These are phyloP conservation scores for Spodoptera picta DNA, from an alignment of 2,888 invertebrate genomes.

Conservation along the genomic window DNA sequence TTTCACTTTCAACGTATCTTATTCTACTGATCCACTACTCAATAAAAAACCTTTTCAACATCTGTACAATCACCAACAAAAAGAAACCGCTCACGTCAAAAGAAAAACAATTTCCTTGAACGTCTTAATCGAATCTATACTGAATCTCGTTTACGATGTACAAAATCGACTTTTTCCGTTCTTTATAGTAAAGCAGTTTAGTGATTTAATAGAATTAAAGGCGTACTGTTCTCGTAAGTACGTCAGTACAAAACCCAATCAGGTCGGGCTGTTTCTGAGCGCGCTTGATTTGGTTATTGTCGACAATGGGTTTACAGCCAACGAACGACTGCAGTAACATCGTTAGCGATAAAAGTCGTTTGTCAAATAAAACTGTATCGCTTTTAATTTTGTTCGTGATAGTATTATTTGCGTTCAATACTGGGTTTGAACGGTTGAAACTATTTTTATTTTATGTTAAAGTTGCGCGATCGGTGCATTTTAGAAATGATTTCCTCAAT, in stretches of 20 bases:
- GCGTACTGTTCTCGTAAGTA: constrained; percentile 53
- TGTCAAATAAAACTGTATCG: constrained; percentile 68
- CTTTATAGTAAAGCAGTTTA: constrained; percentile 52
- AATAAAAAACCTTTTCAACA: constrained; percentile 11
- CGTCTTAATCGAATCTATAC: constrained; percentile 57
- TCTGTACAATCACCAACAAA: constrained; percentile 35
- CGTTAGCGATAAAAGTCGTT: constrained; percentile 70
- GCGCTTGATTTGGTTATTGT: constrained; percentile 65
- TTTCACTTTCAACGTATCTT: background rate
- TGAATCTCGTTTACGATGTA: constrained; percentile 54
- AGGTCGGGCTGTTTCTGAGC: constrained; percentile 56
- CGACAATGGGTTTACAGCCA: constrained; percentile 68
- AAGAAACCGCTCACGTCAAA: constrained; percentile 41
- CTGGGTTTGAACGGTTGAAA: constrained; percentile 13
- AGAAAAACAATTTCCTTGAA: constrained; percentile 52
- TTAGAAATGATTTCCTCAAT: too few species aligned
- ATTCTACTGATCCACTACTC: background rate
- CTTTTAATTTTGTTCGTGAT: constrained; percentile 49
- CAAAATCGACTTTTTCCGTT: constrained; percentile 54
- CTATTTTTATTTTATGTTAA: background rate
- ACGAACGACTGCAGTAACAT: constrained; percentile 67
- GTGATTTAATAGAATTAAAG: constrained; percentile 60
- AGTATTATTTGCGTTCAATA: constrained; percentile 35
- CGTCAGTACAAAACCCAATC: constrained; percentile 63
- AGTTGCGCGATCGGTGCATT: background rate